These are phyloP conservation scores for Meliscaeva auricollis DNA, from an alignment of 2,888 invertebrate genomes.

Conservation along the genomic window DNA sequence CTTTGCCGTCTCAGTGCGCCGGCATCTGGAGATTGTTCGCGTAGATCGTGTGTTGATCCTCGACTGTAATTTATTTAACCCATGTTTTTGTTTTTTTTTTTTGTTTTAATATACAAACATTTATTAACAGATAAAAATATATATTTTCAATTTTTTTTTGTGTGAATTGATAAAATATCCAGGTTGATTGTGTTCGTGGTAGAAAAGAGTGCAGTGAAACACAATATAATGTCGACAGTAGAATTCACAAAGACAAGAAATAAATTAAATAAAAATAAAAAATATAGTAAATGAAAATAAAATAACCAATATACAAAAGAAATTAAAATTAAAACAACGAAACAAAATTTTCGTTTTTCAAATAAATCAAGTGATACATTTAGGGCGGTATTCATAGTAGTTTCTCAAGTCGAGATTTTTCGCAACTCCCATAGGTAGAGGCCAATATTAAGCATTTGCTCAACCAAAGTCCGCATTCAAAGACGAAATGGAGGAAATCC, in stretches of 20 bases:
- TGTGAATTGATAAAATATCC: conserved; percentile 51
- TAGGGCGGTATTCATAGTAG: no score
- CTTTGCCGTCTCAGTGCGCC: conserved; percentile 90
- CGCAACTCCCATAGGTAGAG: no score
- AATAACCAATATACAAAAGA: conserved; percentile 60
- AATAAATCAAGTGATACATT: no score
- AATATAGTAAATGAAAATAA: conserved; percentile 50
- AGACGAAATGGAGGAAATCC: no score
- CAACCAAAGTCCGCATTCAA: no score
- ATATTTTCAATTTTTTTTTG: conserved; percentile 42
- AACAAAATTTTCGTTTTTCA: background rate
- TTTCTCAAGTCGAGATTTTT: no score
- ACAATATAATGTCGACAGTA: conserved; percentile 71
- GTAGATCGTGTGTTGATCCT: conserved; percentile 90
- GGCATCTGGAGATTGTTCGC: conserved; percentile 90
- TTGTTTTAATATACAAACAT: conserved; percentile 40
- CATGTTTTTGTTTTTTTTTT: conserved; percentile 41
- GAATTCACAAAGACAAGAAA: conserved; percentile 68
- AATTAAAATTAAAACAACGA: conserved; percentile 28
- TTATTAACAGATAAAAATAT: conserved; percentile 27
- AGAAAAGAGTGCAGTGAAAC: conserved; percentile 71
- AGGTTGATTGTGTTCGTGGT: conserved; percentile 71
- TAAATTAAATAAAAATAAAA: conserved; percentile 62
- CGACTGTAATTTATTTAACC: conserved; percentile 84
- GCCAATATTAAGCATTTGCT: no score